Conservation (phyloP, 2,113 vertebrate genomes). For the Hiodon alosoides region DNA sequence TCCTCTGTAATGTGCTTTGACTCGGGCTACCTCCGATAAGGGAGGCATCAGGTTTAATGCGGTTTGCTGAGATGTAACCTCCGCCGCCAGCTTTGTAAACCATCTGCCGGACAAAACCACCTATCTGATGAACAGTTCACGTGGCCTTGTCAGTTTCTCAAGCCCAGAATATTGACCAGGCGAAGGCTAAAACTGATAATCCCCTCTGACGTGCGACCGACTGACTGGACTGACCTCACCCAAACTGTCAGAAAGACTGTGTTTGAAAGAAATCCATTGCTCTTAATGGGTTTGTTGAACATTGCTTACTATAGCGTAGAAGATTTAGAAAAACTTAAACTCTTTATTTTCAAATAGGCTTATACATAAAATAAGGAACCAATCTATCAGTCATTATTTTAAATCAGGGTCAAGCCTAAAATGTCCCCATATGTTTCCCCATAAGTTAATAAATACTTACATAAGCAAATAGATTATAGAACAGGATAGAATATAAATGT, state of each 20-base stretch:
- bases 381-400: no score
- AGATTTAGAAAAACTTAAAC: no score
- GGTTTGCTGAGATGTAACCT: conserved; percentile 36
- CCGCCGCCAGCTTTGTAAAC: conserved; percentile 43
- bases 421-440: no score
- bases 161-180: neutral
- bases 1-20: conserved; percentile 39
- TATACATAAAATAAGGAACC: no score
- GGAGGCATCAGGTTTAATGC: conserved; percentile 42
- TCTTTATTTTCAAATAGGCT: no score
- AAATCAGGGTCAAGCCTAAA: no score
- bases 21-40: conserved; percentile 41
- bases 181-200: neutral
- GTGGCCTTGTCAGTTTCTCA: conserved; percentile 3
- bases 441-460: no score
- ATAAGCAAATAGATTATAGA: neutral
- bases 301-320: no score
- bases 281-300: no score
- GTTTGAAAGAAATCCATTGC: no score
- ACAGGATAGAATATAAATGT: neutral
- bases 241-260: neutral
- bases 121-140: conserved; percentile 19
- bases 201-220: no score
- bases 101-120: conserved; percentile 25
- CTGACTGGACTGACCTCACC: neutral